Percentiles rank a stretch among this genome's conserved stretches.
These are phyloP conservation scores for Hemibagrus wyckioides DNA, from an alignment of 2,113 vertebrate species.

Conservation along the genomic window DNA sequence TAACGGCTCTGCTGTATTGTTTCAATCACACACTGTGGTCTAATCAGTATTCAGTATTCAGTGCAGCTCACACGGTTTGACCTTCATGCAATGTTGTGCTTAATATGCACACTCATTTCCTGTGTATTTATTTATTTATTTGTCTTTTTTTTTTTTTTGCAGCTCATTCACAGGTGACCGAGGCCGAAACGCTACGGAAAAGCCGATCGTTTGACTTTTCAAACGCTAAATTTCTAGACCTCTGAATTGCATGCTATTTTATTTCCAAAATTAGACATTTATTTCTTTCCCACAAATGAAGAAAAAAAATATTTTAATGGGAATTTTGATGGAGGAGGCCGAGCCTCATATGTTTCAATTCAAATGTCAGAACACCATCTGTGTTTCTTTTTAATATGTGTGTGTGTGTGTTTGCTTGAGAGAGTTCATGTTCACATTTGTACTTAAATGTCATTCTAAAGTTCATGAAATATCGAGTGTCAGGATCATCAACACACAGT, in stretches of 20 bases:
- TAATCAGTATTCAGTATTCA: slow-evolving; percentile 20
- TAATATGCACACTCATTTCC: slow-evolving; percentile 13
- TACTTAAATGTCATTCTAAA: slow-evolving; percentile 28
- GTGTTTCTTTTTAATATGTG: not conserved
- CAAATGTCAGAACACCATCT: slow-evolving; percentile 13
- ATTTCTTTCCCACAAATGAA: not conserved
- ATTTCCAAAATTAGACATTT: not conserved
- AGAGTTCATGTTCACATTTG: slow-evolving; percentile 2
- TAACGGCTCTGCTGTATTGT: not conserved
- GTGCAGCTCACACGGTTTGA: slow-evolving; percentile 3
- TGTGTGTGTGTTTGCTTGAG: not conserved
- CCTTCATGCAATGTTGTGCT: slow-evolving; percentile 23
- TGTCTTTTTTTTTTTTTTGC: not conserved
- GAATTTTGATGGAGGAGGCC: not conserved
- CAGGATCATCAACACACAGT: not conserved
- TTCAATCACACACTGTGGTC: slow-evolving; percentile 4
- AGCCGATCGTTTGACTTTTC: not conserved
- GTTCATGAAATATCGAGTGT: not conserved
- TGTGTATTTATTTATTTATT: slow-evolving; percentile 6
- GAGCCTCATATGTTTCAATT: not conserved
- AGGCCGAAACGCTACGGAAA: not conserved
- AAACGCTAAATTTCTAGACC: not conserved
- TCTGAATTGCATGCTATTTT: not conserved
- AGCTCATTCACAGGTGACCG: not conserved
- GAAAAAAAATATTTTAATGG: not conserved